Evolutionary conservation across 2,888 invertebrate genomes (phyloP).

Genomic region (Leptogaster cylindrica): DNA sequence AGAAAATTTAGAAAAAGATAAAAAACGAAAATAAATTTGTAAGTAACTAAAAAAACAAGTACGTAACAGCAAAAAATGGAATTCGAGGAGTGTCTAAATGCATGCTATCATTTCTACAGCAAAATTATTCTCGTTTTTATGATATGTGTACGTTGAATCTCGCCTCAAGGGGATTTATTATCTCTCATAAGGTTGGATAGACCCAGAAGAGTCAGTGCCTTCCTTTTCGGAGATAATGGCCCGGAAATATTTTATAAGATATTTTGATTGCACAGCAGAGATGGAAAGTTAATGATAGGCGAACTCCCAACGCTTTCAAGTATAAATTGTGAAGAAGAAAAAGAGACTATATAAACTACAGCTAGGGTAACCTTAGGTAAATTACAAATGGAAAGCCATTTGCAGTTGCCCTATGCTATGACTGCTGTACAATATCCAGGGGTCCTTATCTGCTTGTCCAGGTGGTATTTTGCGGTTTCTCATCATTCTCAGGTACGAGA

Average conservation of each 20-base stretch:
- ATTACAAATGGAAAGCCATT: conserved; percentile 14
- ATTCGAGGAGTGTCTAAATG: too few species aligned
- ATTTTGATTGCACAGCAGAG: conserved; percentile 23
- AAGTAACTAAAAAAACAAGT: too few species aligned
- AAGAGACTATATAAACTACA: background rate
- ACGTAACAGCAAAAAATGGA: too few species aligned
- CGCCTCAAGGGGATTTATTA: conserved; percentile 10
- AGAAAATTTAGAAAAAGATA: too few species aligned
- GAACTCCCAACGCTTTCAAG: background rate
- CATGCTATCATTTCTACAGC: too few species aligned
- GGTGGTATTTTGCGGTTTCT: conserved; percentile 9
- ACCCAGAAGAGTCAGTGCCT: conserved; percentile 1
- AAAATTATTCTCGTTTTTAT: too few species aligned
- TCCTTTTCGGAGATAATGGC: conserved; percentile 23
- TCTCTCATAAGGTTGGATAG: too few species aligned
- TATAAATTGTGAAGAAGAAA: too few species aligned
- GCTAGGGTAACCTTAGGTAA: background rate
- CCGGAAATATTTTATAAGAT: conserved; percentile 31
- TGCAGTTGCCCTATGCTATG: conserved; percentile 10
- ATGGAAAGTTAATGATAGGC: conserved; percentile 32
- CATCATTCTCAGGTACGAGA: background rate
- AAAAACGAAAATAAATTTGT: too few species aligned
- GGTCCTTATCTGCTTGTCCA: conserved; percentile 2
- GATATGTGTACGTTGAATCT: conserved; percentile 11
- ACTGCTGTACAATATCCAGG: background rate